phyloP scores from a whole-genome alignment of 2,113 vertebrate species.

The Megalops atlanticus region DNA sequence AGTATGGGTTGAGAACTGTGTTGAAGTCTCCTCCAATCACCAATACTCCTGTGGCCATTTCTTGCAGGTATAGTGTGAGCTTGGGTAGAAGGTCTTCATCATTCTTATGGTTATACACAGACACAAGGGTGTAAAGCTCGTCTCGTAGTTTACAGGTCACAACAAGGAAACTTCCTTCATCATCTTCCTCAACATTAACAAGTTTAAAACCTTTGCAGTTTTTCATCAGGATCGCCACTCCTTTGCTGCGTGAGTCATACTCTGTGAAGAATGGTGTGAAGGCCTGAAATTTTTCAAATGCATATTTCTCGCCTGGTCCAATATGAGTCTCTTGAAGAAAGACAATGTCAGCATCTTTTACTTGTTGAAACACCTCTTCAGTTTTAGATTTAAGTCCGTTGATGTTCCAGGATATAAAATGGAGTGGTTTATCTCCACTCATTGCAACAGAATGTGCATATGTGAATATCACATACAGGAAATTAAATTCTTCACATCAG shows the following conservation, averaged over 20 bases:
- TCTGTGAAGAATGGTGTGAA: background rate
- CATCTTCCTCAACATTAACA: slow-evolving; percentile 25
- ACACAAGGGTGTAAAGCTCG: slow-evolving; percentile 44
- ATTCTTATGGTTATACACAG: slow-evolving; percentile 43
- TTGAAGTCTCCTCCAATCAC: slow-evolving; percentile 44
- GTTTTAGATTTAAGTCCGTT: background rate
- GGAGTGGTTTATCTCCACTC: background rate
- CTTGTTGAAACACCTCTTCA: background rate
- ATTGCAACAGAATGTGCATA: no score
- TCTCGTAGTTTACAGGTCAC: slow-evolving; percentile 32
- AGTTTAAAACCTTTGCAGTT: background rate
- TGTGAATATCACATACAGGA: no score
- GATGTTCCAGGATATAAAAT: background rate
- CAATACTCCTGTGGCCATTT: slow-evolving; percentile 37
- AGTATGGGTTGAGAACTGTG: slow-evolving; percentile 28
- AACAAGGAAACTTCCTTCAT: slow-evolving; percentile 31
- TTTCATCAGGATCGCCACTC: background rate
- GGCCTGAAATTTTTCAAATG: background rate
- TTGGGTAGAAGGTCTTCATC: slow-evolving; percentile 19
- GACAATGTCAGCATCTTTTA: background rate
- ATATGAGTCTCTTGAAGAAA: background rate
- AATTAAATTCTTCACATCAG: no score
- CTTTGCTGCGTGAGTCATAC: background rate
- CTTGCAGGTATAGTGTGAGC: slow-evolving; percentile 50
- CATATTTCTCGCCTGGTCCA: background rate